Conservation (phyloP, 2,888 invertebrate genomes). For the Leptogaster cylindrica region DNA sequence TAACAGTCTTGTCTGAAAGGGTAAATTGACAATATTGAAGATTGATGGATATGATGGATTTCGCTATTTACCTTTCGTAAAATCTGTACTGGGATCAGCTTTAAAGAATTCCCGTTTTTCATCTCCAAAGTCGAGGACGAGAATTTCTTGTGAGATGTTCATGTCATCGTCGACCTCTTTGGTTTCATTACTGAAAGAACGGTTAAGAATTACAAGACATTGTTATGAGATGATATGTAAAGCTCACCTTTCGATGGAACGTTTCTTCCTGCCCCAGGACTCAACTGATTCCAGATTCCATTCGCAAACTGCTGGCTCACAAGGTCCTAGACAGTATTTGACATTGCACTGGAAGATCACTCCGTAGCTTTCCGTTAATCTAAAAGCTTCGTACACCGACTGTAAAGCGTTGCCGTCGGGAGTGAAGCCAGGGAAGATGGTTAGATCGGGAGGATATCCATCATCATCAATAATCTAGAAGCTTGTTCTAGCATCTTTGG, state of each 20-base stretch:
- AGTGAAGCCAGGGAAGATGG: no score
- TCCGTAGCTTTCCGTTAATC: no score
- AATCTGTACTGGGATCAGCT: conserved; percentile 77
- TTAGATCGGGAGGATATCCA: conserved; percentile 92
- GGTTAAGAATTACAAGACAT: no score
- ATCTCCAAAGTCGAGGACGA: conserved; percentile 91
- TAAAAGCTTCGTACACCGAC: no score
- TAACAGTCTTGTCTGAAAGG: conserved; percentile 81
- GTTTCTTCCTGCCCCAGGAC: conserved; percentile 89
- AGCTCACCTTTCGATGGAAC: conserved; percentile 66
- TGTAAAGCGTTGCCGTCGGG: no score
- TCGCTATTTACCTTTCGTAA: conserved; percentile 72
- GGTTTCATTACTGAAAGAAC: conserved; percentile 66
- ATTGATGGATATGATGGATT: no score
- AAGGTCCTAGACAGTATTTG: no score
- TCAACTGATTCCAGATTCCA: conserved; percentile 89
- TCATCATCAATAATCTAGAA: conserved; percentile 96
- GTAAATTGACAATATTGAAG: no score
- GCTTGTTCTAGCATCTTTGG: conserved; percentile 93
- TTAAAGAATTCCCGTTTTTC: conserved; percentile 83
- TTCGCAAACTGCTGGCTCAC: conserved; percentile 88
- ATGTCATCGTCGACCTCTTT: conserved; percentile 71
- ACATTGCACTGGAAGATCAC: no score
- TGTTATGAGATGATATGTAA: no score
- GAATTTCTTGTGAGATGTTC: conserved; percentile 93